Evolutionary conservation across 1,140 invertebrate genomes (phyloP).

Genomic region (Eriosoma lanigerum): DNA sequence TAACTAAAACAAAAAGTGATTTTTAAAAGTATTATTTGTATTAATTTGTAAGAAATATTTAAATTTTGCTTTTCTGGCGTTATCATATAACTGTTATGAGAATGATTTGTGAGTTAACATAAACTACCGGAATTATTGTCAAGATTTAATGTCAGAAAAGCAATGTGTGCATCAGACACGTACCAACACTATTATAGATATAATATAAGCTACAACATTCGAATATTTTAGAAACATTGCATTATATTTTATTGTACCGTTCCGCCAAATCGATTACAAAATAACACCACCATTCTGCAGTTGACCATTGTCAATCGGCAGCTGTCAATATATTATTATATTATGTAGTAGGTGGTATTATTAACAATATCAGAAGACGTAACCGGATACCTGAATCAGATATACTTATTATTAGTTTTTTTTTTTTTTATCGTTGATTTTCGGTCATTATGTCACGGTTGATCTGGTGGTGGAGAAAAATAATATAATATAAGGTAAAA

Average conservation of each 20-base stretch:
- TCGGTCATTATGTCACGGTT: slow-evolving; percentile 26
- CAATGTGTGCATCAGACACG: slow-evolving; percentile 6
- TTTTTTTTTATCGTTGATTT: not conserved
- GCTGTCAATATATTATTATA: not conserved
- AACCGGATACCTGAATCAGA: not conserved
- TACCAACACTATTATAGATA: too few species aligned
- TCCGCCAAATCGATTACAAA: slow-evolving; percentile 20
- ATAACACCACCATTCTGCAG: not conserved
- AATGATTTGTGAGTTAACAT: too few species aligned
- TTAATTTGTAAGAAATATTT: too few species aligned
- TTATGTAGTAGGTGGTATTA: not conserved
- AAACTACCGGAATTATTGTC: too few species aligned
- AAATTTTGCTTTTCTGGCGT: too few species aligned
- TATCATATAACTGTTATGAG: too few species aligned
- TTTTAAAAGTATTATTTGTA: too few species aligned
- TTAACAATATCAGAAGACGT: slow-evolving; percentile 26
- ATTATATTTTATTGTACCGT: not conserved
- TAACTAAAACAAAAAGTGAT: too few species aligned
- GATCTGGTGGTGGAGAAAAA: slow-evolving; percentile 13
- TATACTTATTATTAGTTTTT: not conserved
- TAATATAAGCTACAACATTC: too few species aligned
- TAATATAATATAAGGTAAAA: not conserved
- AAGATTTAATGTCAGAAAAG: not conserved
- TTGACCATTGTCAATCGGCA: not conserved
- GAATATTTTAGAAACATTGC: too few species aligned